Conservation (phyloP, 2,113 vertebrate genomes). For the Nothocercus julius region DNA sequence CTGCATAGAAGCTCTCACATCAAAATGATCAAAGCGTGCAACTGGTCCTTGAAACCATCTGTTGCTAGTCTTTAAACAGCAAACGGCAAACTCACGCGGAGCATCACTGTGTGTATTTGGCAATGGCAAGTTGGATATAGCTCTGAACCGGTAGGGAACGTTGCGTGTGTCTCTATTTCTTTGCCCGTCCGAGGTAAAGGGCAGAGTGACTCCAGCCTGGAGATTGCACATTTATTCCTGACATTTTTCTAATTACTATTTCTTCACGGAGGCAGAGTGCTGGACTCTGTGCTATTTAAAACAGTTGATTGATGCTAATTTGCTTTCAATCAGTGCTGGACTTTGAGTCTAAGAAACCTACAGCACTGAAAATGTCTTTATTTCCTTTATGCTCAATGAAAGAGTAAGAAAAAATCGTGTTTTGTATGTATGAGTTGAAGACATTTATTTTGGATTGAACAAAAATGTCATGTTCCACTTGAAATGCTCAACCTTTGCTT, state of each 20-base stretch:
- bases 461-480: background rate
- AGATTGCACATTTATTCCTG: background rate
- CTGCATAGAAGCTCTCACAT: background rate
- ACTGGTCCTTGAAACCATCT: background rate
- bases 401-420: background rate
- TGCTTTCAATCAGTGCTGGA: background rate
- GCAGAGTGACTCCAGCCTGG: background rate
- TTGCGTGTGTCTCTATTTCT: background rate
- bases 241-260: background rate
- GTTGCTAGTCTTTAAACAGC: background rate
- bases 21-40: background rate
- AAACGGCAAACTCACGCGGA: background rate
- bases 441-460: background rate
- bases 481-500: background rate
- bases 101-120: accelerated
- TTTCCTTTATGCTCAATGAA: background rate
- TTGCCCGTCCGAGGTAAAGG: background rate
- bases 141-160: background rate
- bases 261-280: background rate
- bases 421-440: background rate
- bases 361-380: background rate
- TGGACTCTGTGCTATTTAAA: background rate
- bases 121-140: background rate
- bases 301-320: background rate
- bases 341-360: background rate